Percentiles rank a stretch among this genome's conserved stretches.
Conservation (phyloP, 2,113 vertebrate genomes). For the Clarias batrachus region DNA sequence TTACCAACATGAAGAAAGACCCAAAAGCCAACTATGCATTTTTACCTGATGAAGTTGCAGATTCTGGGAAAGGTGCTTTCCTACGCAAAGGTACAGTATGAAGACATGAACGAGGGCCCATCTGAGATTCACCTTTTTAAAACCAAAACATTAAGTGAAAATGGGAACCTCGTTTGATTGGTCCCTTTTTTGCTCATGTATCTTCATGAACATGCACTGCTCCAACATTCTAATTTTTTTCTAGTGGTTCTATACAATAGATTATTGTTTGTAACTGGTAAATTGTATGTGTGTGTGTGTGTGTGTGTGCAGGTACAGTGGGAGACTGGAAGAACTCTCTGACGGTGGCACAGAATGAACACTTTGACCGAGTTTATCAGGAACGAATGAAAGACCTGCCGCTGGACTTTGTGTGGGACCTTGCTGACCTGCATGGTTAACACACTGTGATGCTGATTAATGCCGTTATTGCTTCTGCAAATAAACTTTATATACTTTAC, state of each 20-base stretch:
- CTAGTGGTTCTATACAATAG: background rate
- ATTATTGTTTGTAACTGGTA: too few relatives aligned
- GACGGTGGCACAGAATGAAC: slow-evolving; percentile 58
- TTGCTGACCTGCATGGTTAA: slow-evolving; percentile 32
- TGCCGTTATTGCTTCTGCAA: background rate
- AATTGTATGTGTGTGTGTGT: slow-evolving; percentile 15
- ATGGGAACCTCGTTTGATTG: background rate
- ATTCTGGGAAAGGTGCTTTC: slow-evolving; percentile 44
- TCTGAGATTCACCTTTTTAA: background rate
- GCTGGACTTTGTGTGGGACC: slow-evolving; percentile 52
- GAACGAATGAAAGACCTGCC: slow-evolving; percentile 53
- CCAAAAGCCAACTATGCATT: slow-evolving; percentile 62
- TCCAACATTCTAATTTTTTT: background rate
- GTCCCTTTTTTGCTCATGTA: background rate
- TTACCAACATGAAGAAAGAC: slow-evolving; percentile 66
- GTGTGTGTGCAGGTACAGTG: slow-evolving; percentile 48
- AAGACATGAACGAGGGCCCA: background rate
- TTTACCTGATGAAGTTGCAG: slow-evolving; percentile 39
- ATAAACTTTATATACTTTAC: too few relatives aligned
- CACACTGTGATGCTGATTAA: background rate
- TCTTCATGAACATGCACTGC: background rate
- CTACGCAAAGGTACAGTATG: slow-evolving; percentile 63
- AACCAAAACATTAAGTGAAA: background rate
- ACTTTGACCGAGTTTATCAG: slow-evolving; percentile 52
- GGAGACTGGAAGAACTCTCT: slow-evolving; percentile 60